These are phyloP conservation scores for Sinhomidia bicolor DNA, from an alignment of 2,888 invertebrate species.

Conservation along the genomic window DNA sequence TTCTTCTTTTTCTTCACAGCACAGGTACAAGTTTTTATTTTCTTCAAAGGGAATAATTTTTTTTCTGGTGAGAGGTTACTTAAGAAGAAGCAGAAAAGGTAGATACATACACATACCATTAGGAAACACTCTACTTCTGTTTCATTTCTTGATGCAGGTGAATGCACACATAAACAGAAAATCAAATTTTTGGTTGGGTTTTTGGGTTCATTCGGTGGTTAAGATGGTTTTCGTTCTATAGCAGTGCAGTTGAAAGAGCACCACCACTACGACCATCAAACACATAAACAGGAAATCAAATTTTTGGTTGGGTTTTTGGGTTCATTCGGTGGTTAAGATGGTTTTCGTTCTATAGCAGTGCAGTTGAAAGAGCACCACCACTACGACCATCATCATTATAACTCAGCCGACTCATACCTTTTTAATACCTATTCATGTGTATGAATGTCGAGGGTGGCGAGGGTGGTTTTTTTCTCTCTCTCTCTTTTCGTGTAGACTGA, in stretches of 20 bases:
- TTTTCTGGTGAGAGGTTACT: slow-evolving; percentile 8
- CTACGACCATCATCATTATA: not conserved
- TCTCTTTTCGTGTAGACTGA: slow-evolving; percentile 29
- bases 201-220: slow-evolving; percentile 38
- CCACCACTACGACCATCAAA: too few species aligned
- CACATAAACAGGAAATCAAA: slow-evolving; percentile 27
- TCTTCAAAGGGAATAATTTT: not conserved
- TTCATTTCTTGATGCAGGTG: slow-evolving; percentile 46
- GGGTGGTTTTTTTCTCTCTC: slow-evolving; percentile 79
- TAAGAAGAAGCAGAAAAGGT: slow-evolving; percentile 26
- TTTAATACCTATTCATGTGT: slow-evolving; percentile 11
- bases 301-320: slow-evolving; percentile 27
- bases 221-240: slow-evolving; percentile 3
- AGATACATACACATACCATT: too few species aligned
- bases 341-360: slow-evolving; percentile 15
- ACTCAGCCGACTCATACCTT: too few species aligned
- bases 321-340: slow-evolving; percentile 24
- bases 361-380: too few species aligned
- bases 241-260: too few species aligned
- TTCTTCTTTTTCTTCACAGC: too few species aligned
- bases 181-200: not conserved
- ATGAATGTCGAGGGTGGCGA: slow-evolving; percentile 78
- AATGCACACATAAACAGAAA: slow-evolving; percentile 48
- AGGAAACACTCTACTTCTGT: too few species aligned
- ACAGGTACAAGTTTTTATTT: not conserved